Evolutionary conservation across 2,888 invertebrate species (phyloP).

Genomic region (Acanthacorydalis orientalis): DNA sequence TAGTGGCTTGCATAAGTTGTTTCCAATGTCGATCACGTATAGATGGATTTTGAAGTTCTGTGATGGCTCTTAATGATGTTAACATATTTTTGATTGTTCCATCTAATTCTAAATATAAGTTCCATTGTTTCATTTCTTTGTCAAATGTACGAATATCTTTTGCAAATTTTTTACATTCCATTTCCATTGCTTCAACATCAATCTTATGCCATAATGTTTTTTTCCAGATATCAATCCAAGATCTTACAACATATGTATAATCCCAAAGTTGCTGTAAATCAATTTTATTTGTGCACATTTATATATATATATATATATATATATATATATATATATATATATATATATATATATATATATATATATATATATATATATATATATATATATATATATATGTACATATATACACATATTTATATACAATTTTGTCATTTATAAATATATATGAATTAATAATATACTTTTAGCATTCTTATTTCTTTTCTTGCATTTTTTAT

Average conservation of each 20-base stretch:
- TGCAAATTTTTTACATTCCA: conserved; percentile 82
- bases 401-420: not conserved
- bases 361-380: not conserved
- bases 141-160: conserved; percentile 68
- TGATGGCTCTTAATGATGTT: conserved; percentile 81
- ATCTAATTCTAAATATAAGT: conserved; percentile 66
- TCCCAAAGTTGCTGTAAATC: conserved; percentile 65
- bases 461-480: conserved; percentile 52
- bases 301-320: no score
- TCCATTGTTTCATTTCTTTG: conserved; percentile 64
- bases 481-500: conserved; percentile 61
- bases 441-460: conserved; percentile 6
- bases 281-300: not conserved
- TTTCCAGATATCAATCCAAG: conserved; percentile 83
- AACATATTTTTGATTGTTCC: conserved; percentile 77
- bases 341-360: no score
- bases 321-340: no score
- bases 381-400: not conserved
- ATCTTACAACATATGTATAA: conserved; percentile 62
- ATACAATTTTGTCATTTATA: no score
- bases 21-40: conserved; percentile 89
- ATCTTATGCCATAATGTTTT: conserved; percentile 86
- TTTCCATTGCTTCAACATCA: conserved; percentile 87
- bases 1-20: conserved; percentile 83
- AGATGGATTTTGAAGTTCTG: conserved; percentile 86